Percentiles rank a stretch among this genome's conserved stretches.
phyloP scores from a whole-genome alignment of 2,797 vertebrate species.

The Urocyon cinereoargenteus region DNA sequence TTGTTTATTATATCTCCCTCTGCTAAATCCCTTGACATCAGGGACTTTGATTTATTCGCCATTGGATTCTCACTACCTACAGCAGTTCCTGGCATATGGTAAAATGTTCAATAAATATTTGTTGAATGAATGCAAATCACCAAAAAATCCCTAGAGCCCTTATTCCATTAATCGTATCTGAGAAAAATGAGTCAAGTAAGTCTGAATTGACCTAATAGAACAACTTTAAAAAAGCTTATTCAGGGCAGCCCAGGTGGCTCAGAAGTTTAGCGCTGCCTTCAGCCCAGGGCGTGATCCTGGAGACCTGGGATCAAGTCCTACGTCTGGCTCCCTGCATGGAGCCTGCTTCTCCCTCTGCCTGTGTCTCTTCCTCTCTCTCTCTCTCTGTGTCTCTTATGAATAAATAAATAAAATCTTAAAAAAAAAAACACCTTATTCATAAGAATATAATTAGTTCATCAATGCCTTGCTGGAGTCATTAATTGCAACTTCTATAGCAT shows the following conservation, averaged over 20 bases:
- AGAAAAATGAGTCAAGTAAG: slow-evolving; percentile 16
- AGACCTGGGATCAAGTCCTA: too few relatives aligned
- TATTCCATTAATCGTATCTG: slow-evolving; percentile 18
- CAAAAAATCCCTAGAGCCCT: background rate
- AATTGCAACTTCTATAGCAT: background rate
- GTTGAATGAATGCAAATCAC: background rate
- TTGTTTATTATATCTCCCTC: background rate
- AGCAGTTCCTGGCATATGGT: background rate
- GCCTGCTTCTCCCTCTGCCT: too few relatives aligned
- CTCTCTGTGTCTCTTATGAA: too few relatives aligned
- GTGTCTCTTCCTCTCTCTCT: too few relatives aligned
- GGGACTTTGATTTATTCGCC: background rate
- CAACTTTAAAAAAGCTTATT: background rate
- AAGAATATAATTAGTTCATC: slow-evolving; percentile 15
- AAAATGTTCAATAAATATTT: slow-evolving; percentile 46
- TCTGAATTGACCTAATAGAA: background rate
- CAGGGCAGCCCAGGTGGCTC: too few relatives aligned
- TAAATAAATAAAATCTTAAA: too few relatives aligned
- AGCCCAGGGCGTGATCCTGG: too few relatives aligned
- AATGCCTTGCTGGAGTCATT: background rate
- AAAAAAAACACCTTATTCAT: background rate
- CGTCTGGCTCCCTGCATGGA: too few relatives aligned
- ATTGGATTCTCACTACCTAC: background rate
- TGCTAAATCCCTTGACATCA: background rate
- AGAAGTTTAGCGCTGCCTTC: too few relatives aligned